Base-by-base conservation (phyloP, 1,140 invertebrate species). In the Hyposmocoma kahamanoa region DNA sequence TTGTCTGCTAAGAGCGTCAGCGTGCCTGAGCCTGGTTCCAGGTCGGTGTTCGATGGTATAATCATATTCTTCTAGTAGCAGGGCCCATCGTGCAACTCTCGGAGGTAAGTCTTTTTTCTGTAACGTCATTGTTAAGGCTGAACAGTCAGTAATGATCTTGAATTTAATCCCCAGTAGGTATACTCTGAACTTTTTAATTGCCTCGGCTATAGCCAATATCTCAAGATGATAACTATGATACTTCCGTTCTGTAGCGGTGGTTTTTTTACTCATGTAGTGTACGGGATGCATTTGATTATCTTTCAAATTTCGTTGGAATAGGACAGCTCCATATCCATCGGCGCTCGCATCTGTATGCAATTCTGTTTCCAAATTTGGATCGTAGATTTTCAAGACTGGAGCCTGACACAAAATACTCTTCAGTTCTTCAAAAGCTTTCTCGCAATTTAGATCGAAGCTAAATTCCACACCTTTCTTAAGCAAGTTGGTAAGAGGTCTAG, bases 311-410 rank as follows among this genome's bases (percentile, higher is more conserved):
- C 24, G 5, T 11, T 26, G 24, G 5, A 26, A 26, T 6, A 26
- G 24, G 5, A 26, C 24, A 11, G 24, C 24, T 26, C 24, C 24
- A 26, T 26, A 26, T 26, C 56, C 53, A 17, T 44, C 9, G 6
- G 50, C 39, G 20, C 59, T 68, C 1, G 59, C 68, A 50, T 67
- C 70, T 32, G 36, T 28, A 72, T 45, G 10, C 70, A 63, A 5
- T 57, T 62, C 10, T 67, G 53, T 10, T 54, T 57, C 53, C 22
- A 19, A n/a, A 5, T 48, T 22, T 21, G 30, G 47, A 21, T 68
- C 22, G 46, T 51, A 74, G 41, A 83, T 58, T 10, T 53, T 53
- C 21, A 79, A 42, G 8, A 79, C 61, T 42, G 71, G 69, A 30
- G 65, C 30, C 22, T 51, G 9, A 4, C 9, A 30, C 8, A 60